A percentile compares a stretch with the other conserved stretches of the same genome.
Evolutionary conservation across 2,797 vertebrate species (phyloP).

Genomic region (Acanthornis magna): DNA sequence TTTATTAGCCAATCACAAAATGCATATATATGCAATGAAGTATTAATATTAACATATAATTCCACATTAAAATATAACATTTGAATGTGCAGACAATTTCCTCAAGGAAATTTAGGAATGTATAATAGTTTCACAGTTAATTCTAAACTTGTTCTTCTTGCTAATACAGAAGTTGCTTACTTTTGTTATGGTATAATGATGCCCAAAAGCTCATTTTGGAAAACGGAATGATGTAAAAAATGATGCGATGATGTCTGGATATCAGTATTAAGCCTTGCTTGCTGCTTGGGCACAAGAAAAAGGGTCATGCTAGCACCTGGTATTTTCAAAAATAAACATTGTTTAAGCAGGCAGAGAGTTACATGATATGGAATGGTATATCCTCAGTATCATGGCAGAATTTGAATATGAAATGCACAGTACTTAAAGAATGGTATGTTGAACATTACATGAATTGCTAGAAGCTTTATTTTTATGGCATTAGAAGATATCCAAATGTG

Average conservation of each 20-base stretch:
- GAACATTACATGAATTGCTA: neutral
- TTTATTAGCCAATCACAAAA: slow-evolving; percentile 6
- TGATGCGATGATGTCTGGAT: neutral
- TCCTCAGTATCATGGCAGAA: neutral
- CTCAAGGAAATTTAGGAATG: neutral
- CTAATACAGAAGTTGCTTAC: neutral
- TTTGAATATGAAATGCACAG: neutral
- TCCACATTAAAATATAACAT: neutral
- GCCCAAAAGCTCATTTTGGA: neutral
- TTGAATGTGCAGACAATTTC: neutral
- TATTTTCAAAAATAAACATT: neutral
- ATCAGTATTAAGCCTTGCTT: neutral
- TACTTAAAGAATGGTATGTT: neutral
- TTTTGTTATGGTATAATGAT: neutral
- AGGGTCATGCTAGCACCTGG: neutral
- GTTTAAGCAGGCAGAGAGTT: neutral
- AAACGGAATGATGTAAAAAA: neutral
- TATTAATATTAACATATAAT: neutral
- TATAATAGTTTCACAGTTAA: neutral
- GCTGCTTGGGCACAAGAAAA: neutral
- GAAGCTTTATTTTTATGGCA: neutral
- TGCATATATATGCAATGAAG: neutral
- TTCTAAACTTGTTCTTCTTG: neutral
- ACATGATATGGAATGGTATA: neutral
- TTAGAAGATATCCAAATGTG: neutral